These are phyloP conservation scores for Drosophila lowei DNA, from an alignment of 1,140 invertebrate genomes.

Conservation along the genomic window DNA sequence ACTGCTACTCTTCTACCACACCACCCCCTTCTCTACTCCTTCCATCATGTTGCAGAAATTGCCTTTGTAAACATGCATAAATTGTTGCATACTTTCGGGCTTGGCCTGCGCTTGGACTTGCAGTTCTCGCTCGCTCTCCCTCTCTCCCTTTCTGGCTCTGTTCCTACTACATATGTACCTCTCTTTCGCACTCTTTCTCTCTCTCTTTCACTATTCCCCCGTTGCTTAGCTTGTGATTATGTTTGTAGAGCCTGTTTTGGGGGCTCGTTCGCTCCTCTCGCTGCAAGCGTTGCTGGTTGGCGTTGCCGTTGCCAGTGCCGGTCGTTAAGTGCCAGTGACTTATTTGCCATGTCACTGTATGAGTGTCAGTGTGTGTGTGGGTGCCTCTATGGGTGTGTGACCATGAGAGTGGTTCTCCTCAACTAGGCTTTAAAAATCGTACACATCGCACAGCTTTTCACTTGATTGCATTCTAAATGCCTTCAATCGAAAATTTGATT, in stretches of 20 bases:
- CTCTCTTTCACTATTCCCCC: neutral
- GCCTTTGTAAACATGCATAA: conserved; percentile 78
- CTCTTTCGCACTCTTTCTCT: neutral
- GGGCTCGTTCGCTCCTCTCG: conserved; percentile 13
- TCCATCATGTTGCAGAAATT: conserved; percentile 48
- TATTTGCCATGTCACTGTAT: conserved; percentile 57
- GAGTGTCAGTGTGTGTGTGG: neutral
- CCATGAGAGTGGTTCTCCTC: conserved; percentile 13
- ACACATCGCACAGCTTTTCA: conserved; percentile 4
- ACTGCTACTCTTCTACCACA: neutral
- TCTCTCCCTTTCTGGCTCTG: neutral
- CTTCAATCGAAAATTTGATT: conserved; percentile 9
- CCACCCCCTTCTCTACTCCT: neutral
- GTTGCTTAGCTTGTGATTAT: conserved; percentile 75
- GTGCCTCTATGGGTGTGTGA: conserved; percentile 1
- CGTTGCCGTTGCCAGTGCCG: conserved; percentile 21
- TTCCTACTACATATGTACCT: no score
- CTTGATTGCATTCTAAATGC: conserved; percentile 21
- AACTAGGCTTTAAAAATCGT: conserved; percentile 38
- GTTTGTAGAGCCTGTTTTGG: conserved; percentile 59
- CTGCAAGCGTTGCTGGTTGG: conserved; percentile 9
- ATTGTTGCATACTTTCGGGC: conserved; percentile 75
- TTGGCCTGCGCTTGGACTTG: conserved; percentile 32
- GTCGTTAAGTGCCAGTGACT: conserved; percentile 71
- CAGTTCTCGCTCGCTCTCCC: neutral